A percentile compares a stretch with the other conserved stretches of the same genome.
Conservation (phyloP, 2,888 invertebrate species). For the Brassicogethes aeneus region DNA sequence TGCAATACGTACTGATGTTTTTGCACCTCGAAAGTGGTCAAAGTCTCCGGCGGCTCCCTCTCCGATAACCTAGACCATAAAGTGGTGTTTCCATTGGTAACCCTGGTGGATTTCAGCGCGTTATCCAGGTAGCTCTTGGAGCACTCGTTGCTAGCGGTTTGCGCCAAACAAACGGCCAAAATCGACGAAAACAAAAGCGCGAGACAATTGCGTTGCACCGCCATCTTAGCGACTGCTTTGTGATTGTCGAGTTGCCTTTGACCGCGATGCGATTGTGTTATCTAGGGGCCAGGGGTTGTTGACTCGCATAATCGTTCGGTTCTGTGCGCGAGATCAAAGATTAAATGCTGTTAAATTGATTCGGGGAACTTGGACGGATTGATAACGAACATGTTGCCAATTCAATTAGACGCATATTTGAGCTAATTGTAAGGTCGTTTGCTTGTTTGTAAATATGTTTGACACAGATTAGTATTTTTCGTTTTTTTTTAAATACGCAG, state of each 20-base stretch:
- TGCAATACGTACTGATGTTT: slow-evolving; percentile 1
- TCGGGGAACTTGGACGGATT: too few relatives aligned
- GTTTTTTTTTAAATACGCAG: too few relatives aligned
- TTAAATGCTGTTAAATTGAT: too few relatives aligned
- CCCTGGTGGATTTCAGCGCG: not conserved
- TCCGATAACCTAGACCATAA: not conserved
- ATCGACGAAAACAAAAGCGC: not conserved
- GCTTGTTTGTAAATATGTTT: too few relatives aligned
- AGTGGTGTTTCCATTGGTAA: not conserved
- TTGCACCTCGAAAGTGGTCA: not conserved
- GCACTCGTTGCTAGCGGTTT: not conserved
- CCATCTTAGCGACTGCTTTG: not conserved
- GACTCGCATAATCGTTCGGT: too few relatives aligned
- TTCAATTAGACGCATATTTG: too few relatives aligned
- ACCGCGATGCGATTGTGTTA: not conserved
- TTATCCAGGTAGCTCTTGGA: not conserved
- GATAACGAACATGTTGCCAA: too few relatives aligned
- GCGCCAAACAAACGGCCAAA: too few relatives aligned
- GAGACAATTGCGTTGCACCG: not conserved
- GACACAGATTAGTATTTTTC: too few relatives aligned
- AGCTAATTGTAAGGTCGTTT: too few relatives aligned
- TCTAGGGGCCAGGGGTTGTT: not conserved
- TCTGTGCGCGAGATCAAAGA: too few relatives aligned
- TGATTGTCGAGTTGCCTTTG: not conserved
- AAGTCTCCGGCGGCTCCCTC: not conserved